phyloP scores from a whole-genome alignment of 2,113 vertebrate genomes.

The Cyanoliseus patagonus region DNA sequence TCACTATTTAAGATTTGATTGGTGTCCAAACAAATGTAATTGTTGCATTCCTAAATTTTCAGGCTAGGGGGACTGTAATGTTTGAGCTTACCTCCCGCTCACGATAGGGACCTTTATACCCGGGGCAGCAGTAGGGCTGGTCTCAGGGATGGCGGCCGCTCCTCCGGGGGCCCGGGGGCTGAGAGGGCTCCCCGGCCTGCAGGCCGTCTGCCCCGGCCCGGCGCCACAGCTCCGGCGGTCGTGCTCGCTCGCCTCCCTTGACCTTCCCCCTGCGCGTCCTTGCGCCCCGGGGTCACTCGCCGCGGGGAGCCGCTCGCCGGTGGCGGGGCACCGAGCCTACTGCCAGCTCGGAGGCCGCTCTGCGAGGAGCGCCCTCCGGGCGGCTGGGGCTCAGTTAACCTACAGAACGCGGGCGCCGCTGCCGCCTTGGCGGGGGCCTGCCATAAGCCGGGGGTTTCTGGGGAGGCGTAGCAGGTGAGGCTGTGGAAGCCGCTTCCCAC shows the following conservation, averaged over 20 bases:
- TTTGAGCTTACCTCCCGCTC: no score
- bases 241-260: not conserved
- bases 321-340: not conserved
- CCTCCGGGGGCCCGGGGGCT: not conserved
- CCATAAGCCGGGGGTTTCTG: not conserved
- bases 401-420: not conserved
- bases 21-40: no score
- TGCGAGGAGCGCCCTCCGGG: not conserved
- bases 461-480: not conserved
- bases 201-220: not conserved
- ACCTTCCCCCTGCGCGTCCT: not conserved
- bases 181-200: not conserved
- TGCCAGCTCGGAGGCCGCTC: not conserved
- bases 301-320: no score
- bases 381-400: not conserved
- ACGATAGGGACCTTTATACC: no score
- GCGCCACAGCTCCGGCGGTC: not conserved
- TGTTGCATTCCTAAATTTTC: no score
- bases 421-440: not conserved
- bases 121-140: not conserved
- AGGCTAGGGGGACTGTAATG: no score
- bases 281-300: not conserved
- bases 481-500: not conserved
- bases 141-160: not conserved
- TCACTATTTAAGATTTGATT: no score